Evolutionary conservation across 2,797 vertebrate genomes (phyloP), one percentile per base, ranked within the genome.

Genomic region (Oophaga sylvatica): DNA sequence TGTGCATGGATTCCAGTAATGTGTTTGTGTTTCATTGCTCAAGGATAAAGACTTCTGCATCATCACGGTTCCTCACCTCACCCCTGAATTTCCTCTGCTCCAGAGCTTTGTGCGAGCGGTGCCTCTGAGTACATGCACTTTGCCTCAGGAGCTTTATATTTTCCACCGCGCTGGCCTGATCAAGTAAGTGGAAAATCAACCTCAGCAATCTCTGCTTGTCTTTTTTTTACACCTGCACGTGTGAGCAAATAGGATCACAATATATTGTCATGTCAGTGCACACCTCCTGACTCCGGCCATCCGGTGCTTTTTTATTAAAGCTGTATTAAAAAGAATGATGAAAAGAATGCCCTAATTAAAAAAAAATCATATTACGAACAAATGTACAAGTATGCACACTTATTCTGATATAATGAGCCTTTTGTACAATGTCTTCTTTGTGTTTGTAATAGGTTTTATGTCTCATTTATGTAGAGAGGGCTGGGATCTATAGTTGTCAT

Each of bases 21-120:
- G 53, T 80, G 76, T 60, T 80, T 86, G 56, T 86, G 31, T 86
- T 80, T 80, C 31, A 80, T 71, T 80, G 79, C 31, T 86, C 59
- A 83, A 99, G 98, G 94, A 96, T 75, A 95, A 93, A 91, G 95
- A 97, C 84, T 96, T 95, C 91, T 97, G 97, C 91, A 59, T 98
- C 88, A 92, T 97, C 81, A 93, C 95, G 0, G 92, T 97, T 41
- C 95, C 96, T 0, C 94, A 93, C 11, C 86, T 94, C 4, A 89
- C 93, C 1, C 94, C 95, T 0, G 97, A 97, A 91, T 93, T 96
- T 89, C 92, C 92, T 29, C 91, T 99, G 91, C 91, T 98, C 80
- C 96, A 94, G 93, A 94, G 91, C 90, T 98, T 98, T 85, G 85
- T 94, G 88, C 94, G 96, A 35, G 90, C 94, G 0, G 86, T 93